Percentiles rank a stretch among this genome's conserved stretches.
Conservation (phyloP, 2,797 vertebrate genomes). For the Hippocampus kuda region DNA sequence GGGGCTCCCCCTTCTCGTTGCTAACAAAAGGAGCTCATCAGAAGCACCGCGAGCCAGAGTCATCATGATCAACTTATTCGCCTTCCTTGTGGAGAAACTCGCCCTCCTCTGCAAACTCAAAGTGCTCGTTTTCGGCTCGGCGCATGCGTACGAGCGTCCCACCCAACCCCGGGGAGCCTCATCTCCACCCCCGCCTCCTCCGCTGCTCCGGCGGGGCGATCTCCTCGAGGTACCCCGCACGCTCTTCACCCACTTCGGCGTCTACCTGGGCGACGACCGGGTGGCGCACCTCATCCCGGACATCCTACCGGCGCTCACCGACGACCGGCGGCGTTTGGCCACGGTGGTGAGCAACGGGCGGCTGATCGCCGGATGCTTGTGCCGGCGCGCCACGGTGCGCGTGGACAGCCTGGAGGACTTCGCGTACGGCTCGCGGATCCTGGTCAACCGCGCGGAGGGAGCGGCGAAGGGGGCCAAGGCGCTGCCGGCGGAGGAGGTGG, state of each 20-base stretch:
- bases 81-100: constrained; percentile 71
- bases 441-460: constrained; percentile 76
- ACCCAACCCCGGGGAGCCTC: background rate
- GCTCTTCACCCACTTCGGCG: constrained; percentile 86
- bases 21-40: constrained; percentile 11
- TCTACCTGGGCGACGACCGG: constrained; percentile 83
- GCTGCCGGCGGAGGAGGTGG: constrained; percentile 71
- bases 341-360: constrained; percentile 81
- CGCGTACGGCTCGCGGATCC: constrained; percentile 75
- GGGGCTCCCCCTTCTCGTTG: constrained; percentile 32
- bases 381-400: constrained; percentile 75
- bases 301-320: constrained; percentile 76
- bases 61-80: constrained; percentile 66
- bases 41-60: background rate
- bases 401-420: constrained; percentile 89
- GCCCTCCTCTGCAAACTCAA: constrained; percentile 69
- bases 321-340: constrained; percentile 57
- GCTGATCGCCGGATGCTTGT: constrained; percentile 79
- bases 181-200: background rate
- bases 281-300: constrained; percentile 94
- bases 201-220: constrained; percentile 73
- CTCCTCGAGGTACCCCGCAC: constrained; percentile 85
- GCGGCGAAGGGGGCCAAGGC: constrained; percentile 47
- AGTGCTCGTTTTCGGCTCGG: constrained; percentile 36
- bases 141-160: constrained; percentile 11